phyloP scores from a whole-genome alignment of 2,113 vertebrate species.

The Hippopotamus amphibius region DNA sequence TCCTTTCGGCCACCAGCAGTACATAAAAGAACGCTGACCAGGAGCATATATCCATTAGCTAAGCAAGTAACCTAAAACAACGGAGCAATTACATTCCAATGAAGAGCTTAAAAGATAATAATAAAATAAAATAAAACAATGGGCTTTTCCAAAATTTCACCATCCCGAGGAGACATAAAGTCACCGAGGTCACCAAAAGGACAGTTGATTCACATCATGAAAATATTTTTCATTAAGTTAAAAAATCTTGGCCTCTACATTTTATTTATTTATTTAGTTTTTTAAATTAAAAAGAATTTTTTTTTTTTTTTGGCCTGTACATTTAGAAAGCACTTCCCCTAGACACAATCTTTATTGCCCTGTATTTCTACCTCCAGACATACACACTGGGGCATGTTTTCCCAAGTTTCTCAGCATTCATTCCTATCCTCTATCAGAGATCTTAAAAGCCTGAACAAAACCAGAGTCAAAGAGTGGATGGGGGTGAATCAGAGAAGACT shows the following conservation, averaged over 20 bases:
- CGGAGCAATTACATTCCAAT: too few relatives aligned
- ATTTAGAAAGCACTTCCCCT: background rate
- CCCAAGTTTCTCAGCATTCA: background rate
- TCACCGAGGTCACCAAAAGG: background rate
- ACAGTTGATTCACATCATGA: background rate
- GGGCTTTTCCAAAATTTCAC: background rate
- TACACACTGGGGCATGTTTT: background rate
- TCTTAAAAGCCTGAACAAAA: background rate
- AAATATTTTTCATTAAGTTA: background rate
- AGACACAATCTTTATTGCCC: background rate
- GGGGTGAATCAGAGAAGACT: background rate
- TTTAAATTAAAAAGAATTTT: too few relatives aligned
- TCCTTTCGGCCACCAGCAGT: background rate
- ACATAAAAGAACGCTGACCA: background rate
- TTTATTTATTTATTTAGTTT: background rate
- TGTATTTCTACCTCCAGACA: background rate
- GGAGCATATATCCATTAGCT: background rate
- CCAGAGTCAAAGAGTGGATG: background rate
- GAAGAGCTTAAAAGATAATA: too few relatives aligned
- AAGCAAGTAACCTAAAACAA: background rate
- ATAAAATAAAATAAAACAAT: background rate
- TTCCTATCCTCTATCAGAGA: background rate
- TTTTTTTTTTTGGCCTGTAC: background rate
- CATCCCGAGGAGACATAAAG: background rate
- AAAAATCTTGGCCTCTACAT: background rate